These are phyloP conservation scores for Megalops atlanticus DNA, from an alignment of 2,113 vertebrate genomes.

Conservation along the genomic window DNA sequence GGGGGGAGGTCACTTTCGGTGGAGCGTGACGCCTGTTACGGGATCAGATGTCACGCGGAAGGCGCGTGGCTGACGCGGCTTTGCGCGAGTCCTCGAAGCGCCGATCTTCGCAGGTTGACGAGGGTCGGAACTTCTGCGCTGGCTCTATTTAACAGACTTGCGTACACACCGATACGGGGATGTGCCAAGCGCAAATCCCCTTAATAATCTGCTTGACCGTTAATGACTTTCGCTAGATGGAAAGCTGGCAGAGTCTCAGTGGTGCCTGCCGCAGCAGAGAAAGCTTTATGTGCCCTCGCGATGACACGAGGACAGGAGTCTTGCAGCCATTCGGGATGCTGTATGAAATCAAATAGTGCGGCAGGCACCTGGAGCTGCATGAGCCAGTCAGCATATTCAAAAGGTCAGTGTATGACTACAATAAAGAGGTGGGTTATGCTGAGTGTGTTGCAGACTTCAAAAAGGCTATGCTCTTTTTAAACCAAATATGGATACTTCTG, in stretches of 20 bases:
- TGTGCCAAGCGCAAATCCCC: conserved; percentile 7
- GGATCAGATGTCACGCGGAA: conserved; percentile 62
- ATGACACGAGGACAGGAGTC: not conserved
- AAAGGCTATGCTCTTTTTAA: too few species aligned
- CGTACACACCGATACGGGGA: conserved; percentile 8
- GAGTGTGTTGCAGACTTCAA: not conserved
- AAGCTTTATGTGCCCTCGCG: not conserved
- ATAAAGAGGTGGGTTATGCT: not conserved
- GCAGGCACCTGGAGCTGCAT: not conserved
- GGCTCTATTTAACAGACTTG: not conserved
- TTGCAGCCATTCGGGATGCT: not conserved
- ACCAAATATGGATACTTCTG: too few species aligned
- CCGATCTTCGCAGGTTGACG: not conserved
- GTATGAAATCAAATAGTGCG: not conserved
- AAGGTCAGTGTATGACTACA: not conserved
- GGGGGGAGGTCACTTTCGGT: too few species aligned
- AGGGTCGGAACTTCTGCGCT: not conserved
- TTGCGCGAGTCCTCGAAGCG: not conserved
- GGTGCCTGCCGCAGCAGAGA: not conserved
- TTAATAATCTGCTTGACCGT: conserved; percentile 28
- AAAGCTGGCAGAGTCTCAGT: conserved; percentile 29
- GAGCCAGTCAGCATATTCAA: not conserved
- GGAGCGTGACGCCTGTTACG: not conserved
- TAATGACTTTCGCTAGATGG: conserved; percentile 32
- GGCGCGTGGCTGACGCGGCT: too few species aligned